Evolutionary conservation across 2,113 vertebrate species (phyloP), one percentile per base, ranked within the genome.

Genomic region (Monopterus albus): DNA sequence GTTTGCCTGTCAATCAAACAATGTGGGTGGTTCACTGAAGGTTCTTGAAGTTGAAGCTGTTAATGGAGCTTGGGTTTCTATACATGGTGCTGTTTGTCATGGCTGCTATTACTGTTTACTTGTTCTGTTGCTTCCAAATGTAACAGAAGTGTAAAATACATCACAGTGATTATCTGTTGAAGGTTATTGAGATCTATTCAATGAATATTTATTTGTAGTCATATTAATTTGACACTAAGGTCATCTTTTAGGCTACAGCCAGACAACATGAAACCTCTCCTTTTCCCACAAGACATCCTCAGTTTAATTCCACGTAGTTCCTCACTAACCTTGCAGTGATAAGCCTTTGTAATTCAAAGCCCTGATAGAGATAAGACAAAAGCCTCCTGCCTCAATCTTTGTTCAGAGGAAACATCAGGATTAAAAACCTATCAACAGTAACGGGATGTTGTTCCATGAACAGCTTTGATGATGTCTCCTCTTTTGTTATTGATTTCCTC

Each of bases 401-500:
- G 78, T 87, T 81, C 57, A 43, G 67, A 71, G 64, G 59, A 73
- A 55, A 82, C 70, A 63, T 79, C 40, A 21, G 75, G 75, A 87
- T 89, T 90, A 86, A 87, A 77, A 86, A 85, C 60, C 81, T 79
- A 80, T 83, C 61, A 56, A 81, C 83, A 63, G 83, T 75, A 79
- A 84, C 72, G 66, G 73, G 80, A 77, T 86, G 84, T 84, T 75
- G 65, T 71, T 82, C 82, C 70, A 78, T 74, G 77, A 85, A 90
- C 84, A 83, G 85, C 90, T 91, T 85, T 87, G 89, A 79, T 86
- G 82, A 82, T 88, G 88, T 87, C 86, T 91, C 78, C 81, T 74
- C 79, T 72, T 86, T 78, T 49, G 31, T 29, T 91, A 93, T 93
- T 56, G 90, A 93, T 93, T 89, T 89, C 76, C 78, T 81, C 81